Conservation (phyloP, 2,888 invertebrate genomes). For the Eilema caniola region DNA sequence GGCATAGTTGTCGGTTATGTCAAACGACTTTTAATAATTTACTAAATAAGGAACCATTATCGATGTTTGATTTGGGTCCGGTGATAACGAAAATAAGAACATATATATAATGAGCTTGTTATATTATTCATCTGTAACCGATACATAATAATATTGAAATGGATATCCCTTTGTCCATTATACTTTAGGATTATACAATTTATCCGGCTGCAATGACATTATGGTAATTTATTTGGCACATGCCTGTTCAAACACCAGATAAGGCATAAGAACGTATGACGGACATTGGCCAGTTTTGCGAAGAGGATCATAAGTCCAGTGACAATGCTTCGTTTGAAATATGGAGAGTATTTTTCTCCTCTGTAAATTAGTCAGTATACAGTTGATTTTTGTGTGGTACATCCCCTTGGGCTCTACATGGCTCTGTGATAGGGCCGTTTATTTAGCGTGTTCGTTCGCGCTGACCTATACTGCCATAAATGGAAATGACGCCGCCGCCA, state of each 20-base stretch:
- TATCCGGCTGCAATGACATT: neutral
- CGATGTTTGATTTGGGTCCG: constrained; percentile 1
- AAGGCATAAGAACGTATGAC: neutral
- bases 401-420: constrained; percentile 65
- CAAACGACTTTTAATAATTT: neutral
- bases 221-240: neutral
- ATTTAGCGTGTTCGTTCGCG: constrained; percentile 54
- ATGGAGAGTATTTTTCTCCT: neutral
- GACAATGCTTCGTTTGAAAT: neutral
- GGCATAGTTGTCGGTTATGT: neutral
- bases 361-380: neutral
- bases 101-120: neutral
- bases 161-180: neutral
- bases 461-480: constrained; percentile 75
- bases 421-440: constrained; percentile 58
- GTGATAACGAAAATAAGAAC: constrained; percentile 2
- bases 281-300: neutral
- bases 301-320: neutral
- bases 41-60: neutral
- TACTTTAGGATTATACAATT: neutral
- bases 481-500: constrained; percentile 72
- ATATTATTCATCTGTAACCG: neutral
- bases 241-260: neutral
- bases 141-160: neutral
- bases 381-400: constrained; percentile 38